Evolutionary conservation across 2,797 vertebrate genomes (phyloP), one percentile per base, ranked within the genome.

Genomic region (Ibycter americanus): DNA sequence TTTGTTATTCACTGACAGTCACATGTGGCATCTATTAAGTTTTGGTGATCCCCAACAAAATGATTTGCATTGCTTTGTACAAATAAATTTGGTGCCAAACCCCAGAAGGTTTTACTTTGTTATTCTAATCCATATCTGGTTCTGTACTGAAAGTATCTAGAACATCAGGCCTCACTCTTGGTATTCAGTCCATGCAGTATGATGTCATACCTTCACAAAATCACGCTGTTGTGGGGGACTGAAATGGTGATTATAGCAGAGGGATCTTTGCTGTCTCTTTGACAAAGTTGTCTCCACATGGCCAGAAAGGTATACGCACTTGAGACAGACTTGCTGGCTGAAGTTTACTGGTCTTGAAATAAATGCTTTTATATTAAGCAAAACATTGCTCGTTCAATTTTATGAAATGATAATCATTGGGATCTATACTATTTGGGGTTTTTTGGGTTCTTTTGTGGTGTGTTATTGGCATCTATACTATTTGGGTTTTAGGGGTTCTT

Each of bases 361-460:
- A 67, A 86, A 68, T 61, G 32, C 1, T 72, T 81, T 56, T 42
- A 8, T 61, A 27, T 52, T 47, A 59, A 54, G 15, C 13, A 47
- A 59, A 90, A 36, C 2, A 8, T n/a, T 20, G 2, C 1, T 78
- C 1, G 20, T 70, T 78, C 13, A 1, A 14, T 82, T 70, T 52
- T 9, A 71, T 66, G 36, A 78, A 73, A 58, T 49, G 6, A 42
- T 26, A 76, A 73, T 54, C 8, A 42, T 10, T 55, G 40, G 8
- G 3, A 68, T 36, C 22, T 54, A 29, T 0, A 2, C 7, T 6
- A 1, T 54, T 54, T 22, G 42, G 15, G 3, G 0, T 7, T 34
- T 47, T 36, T 29, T 10, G 4, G 4, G 3, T 11, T 63, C 14
- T 44, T 44, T 44, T 44, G 42, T 44, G 42, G 17, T 44, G 42